Conservation (phyloP, 2,888 invertebrate species). For the Clusia tigrina region DNA sequence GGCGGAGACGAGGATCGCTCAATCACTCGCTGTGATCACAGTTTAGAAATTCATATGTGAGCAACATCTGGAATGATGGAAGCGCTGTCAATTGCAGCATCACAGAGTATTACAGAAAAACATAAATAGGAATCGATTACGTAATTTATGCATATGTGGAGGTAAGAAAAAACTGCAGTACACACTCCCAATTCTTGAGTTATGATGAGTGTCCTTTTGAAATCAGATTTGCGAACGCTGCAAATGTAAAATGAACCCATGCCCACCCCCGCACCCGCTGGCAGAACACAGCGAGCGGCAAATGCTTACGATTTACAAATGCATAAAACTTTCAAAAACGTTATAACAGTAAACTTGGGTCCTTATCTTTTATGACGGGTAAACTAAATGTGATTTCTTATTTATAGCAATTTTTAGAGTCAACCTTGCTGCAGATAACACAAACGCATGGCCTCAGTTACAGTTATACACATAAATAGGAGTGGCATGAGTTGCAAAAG, state of each 20-base stretch:
- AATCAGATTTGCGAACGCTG: too few species aligned
- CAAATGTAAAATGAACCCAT: too few species aligned
- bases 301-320: slow-evolving; percentile 31
- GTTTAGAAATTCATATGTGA: too few species aligned
- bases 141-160: too few species aligned
- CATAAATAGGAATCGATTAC: too few species aligned
- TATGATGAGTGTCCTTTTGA: too few species aligned
- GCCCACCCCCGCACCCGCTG: too few species aligned
- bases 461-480: slow-evolving; percentile 19
- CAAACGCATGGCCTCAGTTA: slow-evolving; percentile 1
- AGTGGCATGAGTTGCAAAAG: slow-evolving; percentile 22
- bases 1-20: background rate
- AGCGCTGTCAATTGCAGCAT: too few species aligned
- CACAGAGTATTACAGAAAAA: too few species aligned
- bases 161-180: too few species aligned
- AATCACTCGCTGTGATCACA: background rate
- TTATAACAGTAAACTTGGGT: slow-evolving; percentile 34
- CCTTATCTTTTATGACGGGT: slow-evolving; percentile 33
- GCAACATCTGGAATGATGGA: too few species aligned
- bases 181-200: too few species aligned
- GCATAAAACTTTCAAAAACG: slow-evolving; percentile 37
- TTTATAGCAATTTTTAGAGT: slow-evolving; percentile 24
- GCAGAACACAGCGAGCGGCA: background rate
- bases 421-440: slow-evolving; percentile 15
- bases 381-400: slow-evolving; percentile 34